Conservation (phyloP, 2,113 vertebrate genomes). For the Peromyscus leucopus region DNA sequence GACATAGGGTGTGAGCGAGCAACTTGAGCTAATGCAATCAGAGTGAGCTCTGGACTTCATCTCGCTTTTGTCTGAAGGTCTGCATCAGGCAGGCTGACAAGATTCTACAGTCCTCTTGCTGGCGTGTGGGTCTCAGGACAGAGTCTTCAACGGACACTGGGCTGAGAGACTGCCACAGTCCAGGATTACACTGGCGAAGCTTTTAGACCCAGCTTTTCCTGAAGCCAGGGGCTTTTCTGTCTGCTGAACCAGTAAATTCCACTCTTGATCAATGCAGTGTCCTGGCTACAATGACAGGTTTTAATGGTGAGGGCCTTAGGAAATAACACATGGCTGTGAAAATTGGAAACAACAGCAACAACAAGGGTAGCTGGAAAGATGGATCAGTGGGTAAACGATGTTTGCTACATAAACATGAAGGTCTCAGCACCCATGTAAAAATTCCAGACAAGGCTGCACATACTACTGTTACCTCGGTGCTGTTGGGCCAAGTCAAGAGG, state of each 20-base stretch:
- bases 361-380: background rate
- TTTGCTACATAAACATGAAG: background rate
- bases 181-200: background rate
- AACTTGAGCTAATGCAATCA: background rate
- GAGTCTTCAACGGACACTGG: background rate
- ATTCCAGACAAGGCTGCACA: background rate
- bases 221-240: background rate
- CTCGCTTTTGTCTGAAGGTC: background rate
- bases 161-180: background rate
- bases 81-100: background rate
- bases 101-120: background rate
- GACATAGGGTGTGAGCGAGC: background rate
- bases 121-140: too few species aligned
- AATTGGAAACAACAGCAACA: background rate
- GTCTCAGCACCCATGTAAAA: background rate
- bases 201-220: conserved; percentile 39
- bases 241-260: background rate
- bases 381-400: too few species aligned
- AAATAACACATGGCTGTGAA: background rate
- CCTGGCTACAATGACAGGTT: background rate
- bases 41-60: background rate
- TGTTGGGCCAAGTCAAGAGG: background rate
- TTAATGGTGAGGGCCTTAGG: background rate
- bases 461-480: background rate
- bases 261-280: background rate